Base-by-base conservation (phyloP, 2,113 vertebrate species). In the Saimiri boliviensis region DNA sequence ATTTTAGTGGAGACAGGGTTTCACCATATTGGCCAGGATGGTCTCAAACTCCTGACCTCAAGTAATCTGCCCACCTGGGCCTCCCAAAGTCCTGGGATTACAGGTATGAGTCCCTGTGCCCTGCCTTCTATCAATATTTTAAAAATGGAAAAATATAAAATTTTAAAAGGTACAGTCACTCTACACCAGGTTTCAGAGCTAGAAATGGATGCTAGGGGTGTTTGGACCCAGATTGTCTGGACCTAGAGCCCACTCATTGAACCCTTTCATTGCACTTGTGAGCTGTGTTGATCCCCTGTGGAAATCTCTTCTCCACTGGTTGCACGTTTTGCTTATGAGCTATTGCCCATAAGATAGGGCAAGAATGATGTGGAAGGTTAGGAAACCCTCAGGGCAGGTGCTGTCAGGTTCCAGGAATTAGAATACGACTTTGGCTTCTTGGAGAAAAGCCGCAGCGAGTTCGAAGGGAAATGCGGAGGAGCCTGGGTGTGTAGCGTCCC, bases 101-200 rank as follows among this genome's bases (percentile, higher is more conserved):
- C 60, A 63, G 27, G 60, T 30, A 13, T 63, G 60, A 63, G 27
- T 30, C 27, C 60, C 60, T 63, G 60, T 63, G 60, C 60, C 60
- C 27, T 12, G 27, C 60, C 60, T 63, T 32, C 27, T 14, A 63
- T 63, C 30, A 63, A 1, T 27, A 47, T 79, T 56, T 88, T 37
- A 45, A 93, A 96, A 86, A 17, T 27, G 73, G 37, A 56, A 87
- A n/a, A 95, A 25, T 21, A 49, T 54, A 17, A 68, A 73, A 70
- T 74, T 86, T 87, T 35, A 95, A 95, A 87, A 76, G 13, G 27
- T 86, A 42, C 92, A 84, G 63, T 90, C 70, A 84, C 58, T 35
- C 63, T 83, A 21, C 30, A 13, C 52, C 27, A 45, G 11, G 25
- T 56, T 30, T 89, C 45, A 37, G 27, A 52, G 20, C 40, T 63